phyloP scores from a whole-genome alignment of 2,113 vertebrate genomes.

The Tiliqua scincoides region DNA sequence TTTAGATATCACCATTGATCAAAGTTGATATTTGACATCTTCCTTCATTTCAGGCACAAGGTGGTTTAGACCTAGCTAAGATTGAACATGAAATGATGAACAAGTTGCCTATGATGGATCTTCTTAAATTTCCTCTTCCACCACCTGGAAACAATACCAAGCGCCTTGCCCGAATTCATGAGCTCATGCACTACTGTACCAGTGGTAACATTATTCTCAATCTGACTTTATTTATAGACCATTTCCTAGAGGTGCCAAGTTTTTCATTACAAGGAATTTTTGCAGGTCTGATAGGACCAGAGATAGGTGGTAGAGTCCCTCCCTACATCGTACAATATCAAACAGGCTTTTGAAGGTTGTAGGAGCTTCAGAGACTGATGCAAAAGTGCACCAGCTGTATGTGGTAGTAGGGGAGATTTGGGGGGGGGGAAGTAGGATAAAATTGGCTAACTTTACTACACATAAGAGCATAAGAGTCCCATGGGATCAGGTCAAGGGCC shows the following conservation, averaged over 20 bases:
- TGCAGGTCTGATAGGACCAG: not conserved
- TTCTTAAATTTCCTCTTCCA: constrained; percentile 73
- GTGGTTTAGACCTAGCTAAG: constrained; percentile 77
- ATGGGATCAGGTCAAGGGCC: too few species aligned
- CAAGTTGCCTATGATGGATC: constrained; percentile 73
- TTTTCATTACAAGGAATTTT: not conserved
- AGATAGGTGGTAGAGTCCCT: not conserved
- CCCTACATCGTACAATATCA: not conserved
- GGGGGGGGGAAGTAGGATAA: too few species aligned
- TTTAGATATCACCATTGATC: not conserved
- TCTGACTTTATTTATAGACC: not conserved
- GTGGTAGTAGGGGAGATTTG: not conserved
- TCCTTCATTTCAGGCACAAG: constrained; percentile 72
- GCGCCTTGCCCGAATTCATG: constrained; percentile 78
- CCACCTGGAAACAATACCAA: constrained; percentile 59
- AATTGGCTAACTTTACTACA: not conserved
- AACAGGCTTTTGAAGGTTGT: not conserved
- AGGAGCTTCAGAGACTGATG: too few species aligned
- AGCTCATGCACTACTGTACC: constrained; percentile 86
- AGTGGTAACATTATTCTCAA: constrained; percentile 74
- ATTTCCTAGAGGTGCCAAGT: not conserved
- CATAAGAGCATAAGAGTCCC: too few species aligned
- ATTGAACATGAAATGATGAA: constrained; percentile 85
- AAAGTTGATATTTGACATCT: constrained; percentile 39
- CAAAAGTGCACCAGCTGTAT: not conserved